Evolutionary conservation across 2,113 vertebrate species (phyloP).

Genomic region (Herpetotheres cachinnans): DNA sequence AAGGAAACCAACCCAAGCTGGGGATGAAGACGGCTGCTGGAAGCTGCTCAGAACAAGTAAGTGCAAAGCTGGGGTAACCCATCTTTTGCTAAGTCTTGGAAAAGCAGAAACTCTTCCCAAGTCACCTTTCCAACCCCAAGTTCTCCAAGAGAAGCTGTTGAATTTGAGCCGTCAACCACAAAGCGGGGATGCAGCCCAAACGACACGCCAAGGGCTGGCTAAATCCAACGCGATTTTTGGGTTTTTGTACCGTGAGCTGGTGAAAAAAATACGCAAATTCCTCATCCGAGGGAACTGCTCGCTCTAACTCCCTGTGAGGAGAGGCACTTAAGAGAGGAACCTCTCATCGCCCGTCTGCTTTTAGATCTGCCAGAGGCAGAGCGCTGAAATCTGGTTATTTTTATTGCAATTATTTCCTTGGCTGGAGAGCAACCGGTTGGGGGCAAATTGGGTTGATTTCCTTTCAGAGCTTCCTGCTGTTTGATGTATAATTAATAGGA

Average conservation of each 20-base stretch:
- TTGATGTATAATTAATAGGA: not conserved
- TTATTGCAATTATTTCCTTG: not conserved
- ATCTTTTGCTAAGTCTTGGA: not conserved
- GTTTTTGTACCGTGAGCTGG: not conserved
- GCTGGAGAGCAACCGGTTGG: too few species aligned
- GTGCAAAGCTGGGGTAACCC: not conserved
- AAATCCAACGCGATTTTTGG: too few species aligned
- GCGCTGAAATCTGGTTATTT: not conserved
- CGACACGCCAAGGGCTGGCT: fast-evolving
- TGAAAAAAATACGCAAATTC: too few species aligned
- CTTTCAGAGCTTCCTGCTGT: not conserved
- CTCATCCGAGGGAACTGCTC: fast-evolving
- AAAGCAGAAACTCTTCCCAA: not conserved
- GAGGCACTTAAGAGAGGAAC: too few species aligned
- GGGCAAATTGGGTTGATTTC: not conserved
- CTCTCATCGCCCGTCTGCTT: too few species aligned
- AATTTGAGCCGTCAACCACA: fast-evolving
- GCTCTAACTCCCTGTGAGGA: too few species aligned
- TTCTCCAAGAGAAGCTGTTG: not conserved
- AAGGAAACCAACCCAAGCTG: not conserved
- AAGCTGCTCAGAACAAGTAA: not conserved
- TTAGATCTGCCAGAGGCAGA: not conserved
- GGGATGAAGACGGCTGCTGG: not conserved
- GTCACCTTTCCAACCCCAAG: not conserved
- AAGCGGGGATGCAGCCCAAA: not conserved